Base-by-base conservation (phyloP, 2,888 invertebrate genomes). In the Girardia tigrina region DNA sequence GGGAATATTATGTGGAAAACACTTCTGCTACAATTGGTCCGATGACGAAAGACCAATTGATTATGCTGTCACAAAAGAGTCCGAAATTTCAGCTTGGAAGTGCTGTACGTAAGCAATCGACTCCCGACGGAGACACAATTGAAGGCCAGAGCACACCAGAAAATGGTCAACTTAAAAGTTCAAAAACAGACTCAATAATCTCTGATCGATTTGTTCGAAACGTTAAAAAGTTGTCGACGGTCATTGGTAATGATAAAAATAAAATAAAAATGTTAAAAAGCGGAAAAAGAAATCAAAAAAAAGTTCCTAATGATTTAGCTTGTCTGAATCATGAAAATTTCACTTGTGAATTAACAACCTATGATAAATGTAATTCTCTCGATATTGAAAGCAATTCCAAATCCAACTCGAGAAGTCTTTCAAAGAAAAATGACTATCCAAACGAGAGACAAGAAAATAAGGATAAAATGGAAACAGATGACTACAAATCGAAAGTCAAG, bases 21-120 rank as follows among this genome's bases (percentile, higher is more conserved):
- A n/a, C 8, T 20, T 6, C n/a, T 4, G n/a, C 56, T 56, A 23
- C 23, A 16, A 56, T 56, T 56, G 56, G 56, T 12, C 56, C 56
- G 4, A 56, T 56, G 56, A 20, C 56, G 4, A n/a, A 56, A 56
- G n/a, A 56, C 4, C 56, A 56, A 16, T 56, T 56, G 23, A 56
- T 16, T 56, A 56, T 56, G 56, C n/a, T 56, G n/a, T 56, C 56
- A 56, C n/a, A 56, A n/a, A 56, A 56, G n/a, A 56, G 23, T 16
- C 23, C 56, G 6, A 23, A 56, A 20, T 56, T 56, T n/a, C 56
- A 56, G 4, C n/a, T 56, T 6, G 23, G 23, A 8, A n/a, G 2
- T 4, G 23, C 6, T 16, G n/a, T 2, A 20, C 23, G 8, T 2
- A 56, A 56, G n/a, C 56, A 16, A 2, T 16, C n/a, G 2, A n/a